Evolutionary conservation across 1,140 invertebrate genomes (phyloP), one percentile per base, ranked within the genome.

Genomic region (Drosophila nikananu): DNA sequence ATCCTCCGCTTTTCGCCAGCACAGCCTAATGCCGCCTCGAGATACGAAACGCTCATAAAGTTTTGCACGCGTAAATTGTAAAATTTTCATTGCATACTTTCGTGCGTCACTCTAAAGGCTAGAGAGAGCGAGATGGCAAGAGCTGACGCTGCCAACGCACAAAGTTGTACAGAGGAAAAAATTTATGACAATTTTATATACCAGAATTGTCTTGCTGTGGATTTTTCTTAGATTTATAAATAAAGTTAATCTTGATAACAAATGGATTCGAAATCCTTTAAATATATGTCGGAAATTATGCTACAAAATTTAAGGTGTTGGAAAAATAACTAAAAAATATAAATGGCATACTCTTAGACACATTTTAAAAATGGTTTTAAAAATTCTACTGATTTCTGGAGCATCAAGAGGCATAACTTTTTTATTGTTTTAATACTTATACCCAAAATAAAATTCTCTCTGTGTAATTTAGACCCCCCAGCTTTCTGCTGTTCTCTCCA

Each of bases 11-110:
- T 30, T 23, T 59, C 21, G 41, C 19, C 42, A 37, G 37, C 48
- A 37, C 57, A 58, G 64, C 81, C 77, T 83, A 80, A 83, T 83
- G 77, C 78, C 54, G 81, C 81, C 81, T 76, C 52, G 46, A 83
- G 81, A 78, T 70, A 57, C 63, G 58, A 66, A 66, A 66, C 72
- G 81, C 81, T 84, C 81, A 83, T 83, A 84, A 83, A 83, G 48
- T 83, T 83, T 84, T 80, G 71, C 81, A 83, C 81, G 81, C 81
- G 81, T 83, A 84, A 84, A 83, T 84, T 83, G 81, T 84, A 84
- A 83, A 83, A 83, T 83, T 83, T 83, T 83, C 77, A 83, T 83
- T 83, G 81, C 81, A 80, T 83, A 84, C 81, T 83, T 83, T 84
- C 32, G 72, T 84, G 81, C 81, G 81, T 67, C 77, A 58, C 37